Evolutionary conservation across 1,140 invertebrate species (phyloP).

Genomic region (Drosophila orena): DNA sequence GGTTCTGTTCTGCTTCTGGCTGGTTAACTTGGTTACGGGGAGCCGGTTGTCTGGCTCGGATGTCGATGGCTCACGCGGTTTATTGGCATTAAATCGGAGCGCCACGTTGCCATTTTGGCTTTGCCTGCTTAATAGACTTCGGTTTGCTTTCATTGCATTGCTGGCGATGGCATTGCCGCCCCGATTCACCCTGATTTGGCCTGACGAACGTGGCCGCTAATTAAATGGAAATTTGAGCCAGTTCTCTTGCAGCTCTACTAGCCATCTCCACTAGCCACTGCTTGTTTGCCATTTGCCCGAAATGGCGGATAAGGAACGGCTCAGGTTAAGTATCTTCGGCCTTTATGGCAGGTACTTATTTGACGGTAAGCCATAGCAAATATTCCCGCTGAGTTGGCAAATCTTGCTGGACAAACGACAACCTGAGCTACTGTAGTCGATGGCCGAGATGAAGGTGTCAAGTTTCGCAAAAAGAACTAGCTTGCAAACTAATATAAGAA

Average conservation of each 20-base stretch:
- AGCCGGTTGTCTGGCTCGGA: constrained; percentile 6
- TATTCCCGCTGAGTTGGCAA: constrained; percentile 64
- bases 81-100: constrained; percentile 72
- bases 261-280: constrained; percentile 1
- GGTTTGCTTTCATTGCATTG: constrained; percentile 68
- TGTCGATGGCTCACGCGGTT: constrained; percentile 54
- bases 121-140: constrained; percentile 77
- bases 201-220: constrained; percentile 54
- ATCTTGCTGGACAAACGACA: constrained; percentile 51
- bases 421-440: no score
- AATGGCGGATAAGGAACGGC: constrained; percentile 31
- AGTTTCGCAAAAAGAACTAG: not conserved
- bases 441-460: not conserved
- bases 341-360: constrained; percentile 75
- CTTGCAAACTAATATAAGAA: not conserved
- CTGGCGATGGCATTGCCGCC: constrained; percentile 28
- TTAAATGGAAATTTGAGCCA: constrained; percentile 65
- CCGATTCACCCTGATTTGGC: constrained; percentile 23
- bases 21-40: constrained; percentile 61
- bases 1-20: constrained; percentile 56
- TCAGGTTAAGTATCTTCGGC: constrained; percentile 41
- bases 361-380: constrained; percentile 53
- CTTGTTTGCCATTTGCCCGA: constrained; percentile 8
- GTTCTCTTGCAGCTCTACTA: constrained; percentile 22
- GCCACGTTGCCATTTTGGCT: constrained; percentile 66